These are phyloP conservation scores for Muscicapa comitata DNA, from an alignment of 2,797 vertebrate genomes.

Conservation along the genomic window DNA sequence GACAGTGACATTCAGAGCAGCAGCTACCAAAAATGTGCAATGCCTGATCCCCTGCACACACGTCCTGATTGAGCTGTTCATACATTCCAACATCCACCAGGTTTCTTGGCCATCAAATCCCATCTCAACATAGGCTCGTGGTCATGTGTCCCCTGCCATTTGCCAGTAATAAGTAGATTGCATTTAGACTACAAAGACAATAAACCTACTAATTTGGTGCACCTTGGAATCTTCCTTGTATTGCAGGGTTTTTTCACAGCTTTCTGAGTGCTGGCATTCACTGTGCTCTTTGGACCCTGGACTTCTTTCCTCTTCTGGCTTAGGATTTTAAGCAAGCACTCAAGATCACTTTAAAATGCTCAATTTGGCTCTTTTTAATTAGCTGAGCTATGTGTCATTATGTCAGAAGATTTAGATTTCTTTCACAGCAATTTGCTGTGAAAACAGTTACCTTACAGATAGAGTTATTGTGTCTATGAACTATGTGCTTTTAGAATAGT, in stretches of 20 bases:
- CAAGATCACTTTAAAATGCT: not conserved
- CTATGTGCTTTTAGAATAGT: not conserved
- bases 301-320: not conserved
- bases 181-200: not conserved
- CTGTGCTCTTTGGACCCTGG: not conserved
- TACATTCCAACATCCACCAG: not conserved
- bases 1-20: not conserved
- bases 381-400: not conserved
- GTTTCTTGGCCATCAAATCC: not conserved
- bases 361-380: conserved; percentile 10
- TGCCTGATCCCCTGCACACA: not conserved
- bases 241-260: not conserved
- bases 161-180: not conserved
- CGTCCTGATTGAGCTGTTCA: not conserved
- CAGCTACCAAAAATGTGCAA: not conserved
- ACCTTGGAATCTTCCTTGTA: not conserved
- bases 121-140: not conserved
- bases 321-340: not conserved
- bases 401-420: not conserved
- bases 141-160: not conserved
- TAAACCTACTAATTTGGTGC: not conserved
- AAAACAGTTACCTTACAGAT: not conserved
- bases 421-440: not conserved
- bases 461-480: not conserved
- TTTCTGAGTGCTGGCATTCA: not conserved